Conservation (phyloP, 2,888 invertebrate species). For the Apantesis nais region DNA sequence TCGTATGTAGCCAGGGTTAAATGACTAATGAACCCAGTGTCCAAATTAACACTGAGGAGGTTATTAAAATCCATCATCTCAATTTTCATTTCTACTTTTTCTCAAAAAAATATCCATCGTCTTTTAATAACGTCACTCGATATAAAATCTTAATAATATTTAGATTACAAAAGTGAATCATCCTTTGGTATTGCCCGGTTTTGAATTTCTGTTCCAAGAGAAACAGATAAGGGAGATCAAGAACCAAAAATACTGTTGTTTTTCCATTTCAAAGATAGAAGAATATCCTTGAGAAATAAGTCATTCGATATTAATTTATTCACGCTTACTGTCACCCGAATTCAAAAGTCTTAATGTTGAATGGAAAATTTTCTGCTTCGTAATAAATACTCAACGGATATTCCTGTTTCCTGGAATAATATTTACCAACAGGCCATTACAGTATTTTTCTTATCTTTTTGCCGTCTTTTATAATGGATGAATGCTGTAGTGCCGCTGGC, state of each 20-base stretch:
- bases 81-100: neutral
- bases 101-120: neutral
- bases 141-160: neutral
- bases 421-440: conserved; percentile 12
- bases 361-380: conserved; percentile 8
- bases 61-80: no score
- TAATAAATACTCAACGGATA: conserved; percentile 12
- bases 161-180: neutral
- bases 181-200: neutral
- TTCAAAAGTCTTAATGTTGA: conserved; percentile 7
- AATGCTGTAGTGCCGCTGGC: neutral
- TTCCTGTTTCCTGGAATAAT: conserved; percentile 16
- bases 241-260: conserved; percentile 7
- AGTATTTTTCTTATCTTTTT: neutral
- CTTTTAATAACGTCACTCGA: no score
- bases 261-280: conserved; percentile 6
- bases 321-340: conserved; percentile 7
- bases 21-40: no score
- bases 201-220: neutral
- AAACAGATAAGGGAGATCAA: neutral
- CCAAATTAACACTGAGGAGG: neutral
- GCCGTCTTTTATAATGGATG: neutral
- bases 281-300: neutral
- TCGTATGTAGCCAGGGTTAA: no score
- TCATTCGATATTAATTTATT: conserved; percentile 14